These are phyloP conservation scores for Ammodytes marinus DNA, from an alignment of 2,113 vertebrate genomes.

Conservation along the genomic window DNA sequence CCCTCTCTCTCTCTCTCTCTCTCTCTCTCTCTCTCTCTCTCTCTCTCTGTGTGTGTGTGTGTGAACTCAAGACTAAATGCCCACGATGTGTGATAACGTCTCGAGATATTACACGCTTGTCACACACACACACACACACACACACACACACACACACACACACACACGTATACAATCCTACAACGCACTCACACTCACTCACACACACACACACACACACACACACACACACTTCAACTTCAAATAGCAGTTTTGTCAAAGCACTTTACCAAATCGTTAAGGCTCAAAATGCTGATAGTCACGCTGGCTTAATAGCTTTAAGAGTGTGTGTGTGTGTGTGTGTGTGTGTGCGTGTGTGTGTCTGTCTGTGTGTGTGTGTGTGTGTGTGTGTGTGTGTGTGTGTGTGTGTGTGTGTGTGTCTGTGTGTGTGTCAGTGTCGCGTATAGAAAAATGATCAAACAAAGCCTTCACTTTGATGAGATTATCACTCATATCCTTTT, in stretches of 20 bases:
- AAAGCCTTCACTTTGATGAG: constrained; percentile 61
- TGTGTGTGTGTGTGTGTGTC: no score
- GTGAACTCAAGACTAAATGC: constrained; percentile 20
- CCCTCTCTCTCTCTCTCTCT: neutral
- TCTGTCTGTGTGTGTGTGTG: no score
- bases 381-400: no score
- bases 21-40: neutral
- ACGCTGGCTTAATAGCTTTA: constrained; percentile 40
- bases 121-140: neutral
- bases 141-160: no score
- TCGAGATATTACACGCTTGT: constrained; percentile 40
- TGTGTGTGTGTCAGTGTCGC: neutral
- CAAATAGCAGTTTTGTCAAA: constrained; percentile 28
- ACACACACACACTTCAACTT: constrained; percentile 2
- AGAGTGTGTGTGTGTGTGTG: neutral
- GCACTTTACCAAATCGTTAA: neutral
- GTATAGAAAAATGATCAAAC: constrained; percentile 61
- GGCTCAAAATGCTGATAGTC: constrained; percentile 51
- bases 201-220: no score
- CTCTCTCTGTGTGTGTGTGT: neutral
- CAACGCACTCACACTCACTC: no score
- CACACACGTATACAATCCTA: no score
- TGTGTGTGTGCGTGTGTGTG: no score
- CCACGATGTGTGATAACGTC: constrained; percentile 49
- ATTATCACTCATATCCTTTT: constrained; percentile 64